Conservation (phyloP, 1,140 invertebrate genomes). For the Ceratoteleas bidentatus region DNA sequence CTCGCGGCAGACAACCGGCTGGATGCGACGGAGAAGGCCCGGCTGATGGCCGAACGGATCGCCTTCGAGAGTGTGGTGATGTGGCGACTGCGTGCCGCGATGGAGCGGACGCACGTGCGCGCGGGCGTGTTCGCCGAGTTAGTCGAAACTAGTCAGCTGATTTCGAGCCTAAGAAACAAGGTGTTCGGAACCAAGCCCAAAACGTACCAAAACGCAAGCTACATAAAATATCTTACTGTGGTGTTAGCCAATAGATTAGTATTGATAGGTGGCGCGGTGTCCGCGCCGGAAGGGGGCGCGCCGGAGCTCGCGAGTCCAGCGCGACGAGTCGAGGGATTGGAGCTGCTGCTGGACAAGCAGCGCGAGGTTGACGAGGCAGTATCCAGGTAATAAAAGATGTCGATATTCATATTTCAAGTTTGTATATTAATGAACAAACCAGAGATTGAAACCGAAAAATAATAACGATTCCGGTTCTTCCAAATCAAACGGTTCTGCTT, state of each 20-base stretch:
- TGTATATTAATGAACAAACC: too few relatives aligned
- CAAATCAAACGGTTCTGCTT: too few relatives aligned
- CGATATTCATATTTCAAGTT: too few relatives aligned
- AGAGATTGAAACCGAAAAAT: too few relatives aligned
- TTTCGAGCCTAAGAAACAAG: constrained; percentile 85
- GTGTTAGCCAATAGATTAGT: constrained; percentile 84
- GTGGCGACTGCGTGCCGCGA: constrained; percentile 83
- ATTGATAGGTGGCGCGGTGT: constrained; percentile 66
- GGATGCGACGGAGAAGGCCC: constrained; percentile 84
- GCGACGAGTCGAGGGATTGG: constrained; percentile 78
- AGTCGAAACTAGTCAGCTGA: constrained; percentile 88
- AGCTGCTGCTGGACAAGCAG: constrained; percentile 80
- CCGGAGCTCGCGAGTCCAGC: constrained; percentile 55
- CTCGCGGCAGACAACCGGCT: constrained; percentile 84
- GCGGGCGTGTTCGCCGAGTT: constrained; percentile 79
- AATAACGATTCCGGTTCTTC: too few relatives aligned
- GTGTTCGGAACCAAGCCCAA: constrained; percentile 83
- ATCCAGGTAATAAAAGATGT: constrained; percentile 79
- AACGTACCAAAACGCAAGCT: constrained; percentile 81
- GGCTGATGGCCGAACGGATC: constrained; percentile 87
- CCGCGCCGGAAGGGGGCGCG: constrained; percentile 64
- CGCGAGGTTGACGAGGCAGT: constrained; percentile 80
- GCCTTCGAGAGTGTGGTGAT: constrained; percentile 88
- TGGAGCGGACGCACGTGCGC: constrained; percentile 72
- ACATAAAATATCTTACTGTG: constrained; percentile 85